A percentile compares a stretch with the other conserved stretches of the same genome.
phyloP scores from a whole-genome alignment of 1,140 invertebrate genomes.

The Microplitis demolitor region DNA sequence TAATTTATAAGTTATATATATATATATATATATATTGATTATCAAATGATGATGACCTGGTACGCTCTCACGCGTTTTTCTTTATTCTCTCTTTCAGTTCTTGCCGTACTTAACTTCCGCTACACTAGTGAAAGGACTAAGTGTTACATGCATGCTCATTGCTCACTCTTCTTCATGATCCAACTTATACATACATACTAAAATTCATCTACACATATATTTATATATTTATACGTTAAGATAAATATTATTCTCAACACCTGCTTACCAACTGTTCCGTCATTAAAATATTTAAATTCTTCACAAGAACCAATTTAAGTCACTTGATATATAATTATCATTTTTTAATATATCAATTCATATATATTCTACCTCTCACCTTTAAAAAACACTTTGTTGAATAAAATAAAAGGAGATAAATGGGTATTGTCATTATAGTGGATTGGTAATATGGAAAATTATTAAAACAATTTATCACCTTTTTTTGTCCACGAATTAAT shows the following conservation, averaged over 20 bases:
- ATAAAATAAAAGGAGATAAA: no score
- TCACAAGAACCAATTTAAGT: no score
- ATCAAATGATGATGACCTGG: constrained; percentile 43
- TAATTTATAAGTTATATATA: background rate
- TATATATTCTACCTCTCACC: no score
- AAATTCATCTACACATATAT: background rate
- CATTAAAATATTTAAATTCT: background rate
- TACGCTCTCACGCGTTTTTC: constrained; percentile 46
- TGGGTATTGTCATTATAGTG: no score
- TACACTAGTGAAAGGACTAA: constrained; percentile 58
- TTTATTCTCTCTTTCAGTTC: constrained; percentile 42
- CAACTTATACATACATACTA: background rate
- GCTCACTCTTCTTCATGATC: constrained; percentile 24
- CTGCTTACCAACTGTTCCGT: constrained; percentile 15
- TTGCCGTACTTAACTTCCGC: constrained; percentile 35
- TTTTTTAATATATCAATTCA: no score
- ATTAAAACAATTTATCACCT: no score
- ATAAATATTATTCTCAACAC: constrained; percentile 17
- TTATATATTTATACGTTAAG: background rate
- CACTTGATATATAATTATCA: no score
- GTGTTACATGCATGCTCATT: constrained; percentile 26
- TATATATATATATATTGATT: background rate
- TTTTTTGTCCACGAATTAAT: no score
- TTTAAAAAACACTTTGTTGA: no score
- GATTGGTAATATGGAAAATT: no score